Percentiles rank a stretch among this genome's conserved stretches.
These are phyloP conservation scores for Alloscopus bannaensis DNA, from an alignment of 2,888 invertebrate genomes.

Conservation along the genomic window DNA sequence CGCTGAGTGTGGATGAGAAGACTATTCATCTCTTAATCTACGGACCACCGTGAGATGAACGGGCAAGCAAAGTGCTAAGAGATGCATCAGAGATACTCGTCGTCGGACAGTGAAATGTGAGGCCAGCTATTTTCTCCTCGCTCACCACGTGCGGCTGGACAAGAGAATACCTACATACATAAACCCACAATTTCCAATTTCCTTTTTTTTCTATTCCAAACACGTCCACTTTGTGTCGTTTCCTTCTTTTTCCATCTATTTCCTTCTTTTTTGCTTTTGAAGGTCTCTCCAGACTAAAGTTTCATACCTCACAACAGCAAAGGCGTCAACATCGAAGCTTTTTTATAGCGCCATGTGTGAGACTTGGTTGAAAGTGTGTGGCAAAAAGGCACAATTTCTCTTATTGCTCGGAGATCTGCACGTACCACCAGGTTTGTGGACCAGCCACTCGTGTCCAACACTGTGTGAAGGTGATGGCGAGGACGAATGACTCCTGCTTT, in stretches of 20 bases:
- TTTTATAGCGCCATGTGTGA: too few species aligned
- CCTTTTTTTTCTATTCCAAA: conserved; percentile 13
- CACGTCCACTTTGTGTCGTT: conserved; percentile 43
- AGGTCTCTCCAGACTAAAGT: neutral
- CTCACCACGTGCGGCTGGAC: neutral
- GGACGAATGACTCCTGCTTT: conserved; percentile 13
- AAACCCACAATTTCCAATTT: conserved; percentile 27
- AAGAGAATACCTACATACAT: too few species aligned
- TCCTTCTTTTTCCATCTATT: conserved; percentile 41
- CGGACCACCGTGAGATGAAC: too few species aligned
- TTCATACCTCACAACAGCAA: neutral
- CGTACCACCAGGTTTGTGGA: neutral
- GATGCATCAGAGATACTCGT: too few species aligned
- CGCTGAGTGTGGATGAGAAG: too few species aligned
- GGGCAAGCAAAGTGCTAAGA: too few species aligned
- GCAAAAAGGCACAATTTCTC: neutral
- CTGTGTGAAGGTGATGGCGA: conserved; percentile 15
- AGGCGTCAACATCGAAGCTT: too few species aligned
- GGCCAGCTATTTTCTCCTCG: neutral
- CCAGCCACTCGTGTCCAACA: conserved; percentile 16
- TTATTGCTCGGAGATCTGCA: too few species aligned
- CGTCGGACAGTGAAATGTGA: too few species aligned
- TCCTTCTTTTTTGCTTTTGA: neutral
- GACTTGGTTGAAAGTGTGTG: too few species aligned
- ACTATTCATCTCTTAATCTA: too few species aligned